Percentiles rank a stretch among this genome's conserved stretches.
Evolutionary conservation across 2,888 invertebrate species (phyloP).

Genomic region (Psylliodes chrysocephalus): DNA sequence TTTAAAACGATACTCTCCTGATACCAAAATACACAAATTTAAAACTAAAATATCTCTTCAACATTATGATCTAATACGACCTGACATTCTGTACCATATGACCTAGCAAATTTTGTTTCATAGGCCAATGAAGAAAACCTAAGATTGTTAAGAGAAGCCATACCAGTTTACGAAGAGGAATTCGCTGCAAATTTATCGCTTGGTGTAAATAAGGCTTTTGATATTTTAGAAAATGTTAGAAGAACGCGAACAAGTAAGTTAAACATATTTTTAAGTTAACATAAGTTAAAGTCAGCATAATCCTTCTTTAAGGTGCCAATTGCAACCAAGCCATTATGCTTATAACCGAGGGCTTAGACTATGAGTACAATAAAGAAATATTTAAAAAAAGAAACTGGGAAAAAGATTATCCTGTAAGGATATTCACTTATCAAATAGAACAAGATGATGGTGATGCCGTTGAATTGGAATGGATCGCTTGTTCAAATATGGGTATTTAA

Average conservation of each 20-base stretch:
- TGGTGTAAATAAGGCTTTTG: slow-evolving; percentile 80
- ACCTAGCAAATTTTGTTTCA: slow-evolving; percentile 39
- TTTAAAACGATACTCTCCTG: no score
- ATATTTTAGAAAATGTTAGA: slow-evolving; percentile 70
- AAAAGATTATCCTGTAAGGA: slow-evolving; percentile 81
- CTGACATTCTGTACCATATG: no score
- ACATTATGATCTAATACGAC: no score
- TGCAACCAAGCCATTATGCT: slow-evolving; percentile 98
- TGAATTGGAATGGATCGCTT: slow-evolving; percentile 97
- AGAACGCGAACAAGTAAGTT: slow-evolving; percentile 42
- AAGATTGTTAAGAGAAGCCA: slow-evolving; percentile 59
- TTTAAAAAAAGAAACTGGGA: slow-evolving; percentile 85
- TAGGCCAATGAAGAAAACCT: slow-evolving; percentile 63
- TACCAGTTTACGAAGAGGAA: slow-evolving; percentile 53
- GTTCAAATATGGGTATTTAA: slow-evolving; percentile 84
- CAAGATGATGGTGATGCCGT: slow-evolving; percentile 79
- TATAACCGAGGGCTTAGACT: slow-evolving; percentile 96
- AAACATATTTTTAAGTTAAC: slow-evolving; percentile 4
- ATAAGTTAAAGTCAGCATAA: background rate
- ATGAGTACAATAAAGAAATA: slow-evolving; percentile 83
- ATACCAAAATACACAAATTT: no score
- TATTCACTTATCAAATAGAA: slow-evolving; percentile 98
- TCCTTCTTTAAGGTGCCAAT: slow-evolving; percentile 53
- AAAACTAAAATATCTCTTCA: no score
- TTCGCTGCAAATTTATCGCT: slow-evolving; percentile 55